Evolutionary conservation across 1,140 invertebrate species (phyloP), one percentile per base, ranked within the genome.

Genomic region (Trachymyrmex septentrionalis): DNA sequence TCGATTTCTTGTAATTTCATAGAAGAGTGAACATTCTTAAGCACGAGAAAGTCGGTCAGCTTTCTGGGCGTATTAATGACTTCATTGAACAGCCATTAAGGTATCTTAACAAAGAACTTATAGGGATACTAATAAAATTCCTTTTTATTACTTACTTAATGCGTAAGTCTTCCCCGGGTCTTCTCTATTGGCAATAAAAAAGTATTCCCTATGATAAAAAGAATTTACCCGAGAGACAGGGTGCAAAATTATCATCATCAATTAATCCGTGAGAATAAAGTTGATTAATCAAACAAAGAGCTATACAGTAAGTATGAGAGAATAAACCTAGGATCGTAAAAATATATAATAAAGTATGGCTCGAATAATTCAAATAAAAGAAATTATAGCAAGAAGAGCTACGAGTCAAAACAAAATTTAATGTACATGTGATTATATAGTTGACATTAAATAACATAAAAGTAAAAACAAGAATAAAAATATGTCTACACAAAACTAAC

Each of bases 51-150:
- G 50, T 81, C 30, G n/a, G 50, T 50, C 64, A 38, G 44, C 61
- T 80, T 55, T 67, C 7, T 27, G 30, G n/a, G n/a, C n/a, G 63
- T 53, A 80, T 81, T 81, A 81, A 81, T 69, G 66, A 59, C 78
- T 71, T 59, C 34, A 81, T 71, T 71, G 66, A 55, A 71, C 66
- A 57, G 16, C 50, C 66, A 59, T 80, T 80, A 80, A 69, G 24
- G 44, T 80, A 67, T 50, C 64, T 38, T 14, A 55, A 10, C 30
- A n/a, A 71, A 81, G 30, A 3, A 4, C 34, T 81, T 69, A 59
- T 57, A 57, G 21, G 9, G 59, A 81, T 71, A 21, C 50, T 81
- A 71, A 71, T 71, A 81, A 71, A 81, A 81, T 34, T 71, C 34
- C 21, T 81, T 55, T n/a, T 81, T 81, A 81, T 81, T 81, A 67